Base-by-base conservation (phyloP, 1,140 invertebrate genomes). In the Listronotus bonariensis region DNA sequence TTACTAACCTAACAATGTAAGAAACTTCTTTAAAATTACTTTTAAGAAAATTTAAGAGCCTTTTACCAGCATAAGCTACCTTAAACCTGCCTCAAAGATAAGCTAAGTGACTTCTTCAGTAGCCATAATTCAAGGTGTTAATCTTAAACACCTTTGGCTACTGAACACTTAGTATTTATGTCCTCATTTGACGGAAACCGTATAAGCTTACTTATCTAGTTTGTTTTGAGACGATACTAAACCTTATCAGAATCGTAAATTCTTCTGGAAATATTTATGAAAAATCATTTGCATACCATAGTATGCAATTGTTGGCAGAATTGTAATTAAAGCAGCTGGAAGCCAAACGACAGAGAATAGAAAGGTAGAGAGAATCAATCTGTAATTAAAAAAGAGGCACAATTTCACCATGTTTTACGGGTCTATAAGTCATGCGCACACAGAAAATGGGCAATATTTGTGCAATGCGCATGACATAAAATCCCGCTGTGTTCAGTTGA, bases 101-200 rank as follows among this genome's bases (percentile, higher is more conserved):
- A 64, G 61, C 61, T 64, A 64, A 64, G 61, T 64, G 61, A 52
- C 61, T 64, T 56, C 52, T 26, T 34, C 46, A 20, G 61, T 64
- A 64, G 61, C 61, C 52, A 53, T 64, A 64, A 64, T 41, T 64
- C 61, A 64, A 49, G 61, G 61, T 56, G 61, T 64, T 64, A 64
- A 64, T 64, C 61, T 64, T 64, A 64, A 64, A 64, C 61, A 64
- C 61, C 49, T 64, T 54, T 40, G 49, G 61, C 61, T 64, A 64
- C 61, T 45, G 61, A 53, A 64, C 42, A 26, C 61, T 45, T 43
- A 36, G 61, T 56, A 64, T 64, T 64, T 64, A 64, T 56, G 61
- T 64, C 32, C 52, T 43, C 53, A 38, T 64, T 54, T 61, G 58
- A 61, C 58, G 58, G n/a, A 51, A 42, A 34, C 46, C 46, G 46